Evolutionary conservation across 2,888 invertebrate species (phyloP).

Genomic region (Acrobasis consociella): DNA sequence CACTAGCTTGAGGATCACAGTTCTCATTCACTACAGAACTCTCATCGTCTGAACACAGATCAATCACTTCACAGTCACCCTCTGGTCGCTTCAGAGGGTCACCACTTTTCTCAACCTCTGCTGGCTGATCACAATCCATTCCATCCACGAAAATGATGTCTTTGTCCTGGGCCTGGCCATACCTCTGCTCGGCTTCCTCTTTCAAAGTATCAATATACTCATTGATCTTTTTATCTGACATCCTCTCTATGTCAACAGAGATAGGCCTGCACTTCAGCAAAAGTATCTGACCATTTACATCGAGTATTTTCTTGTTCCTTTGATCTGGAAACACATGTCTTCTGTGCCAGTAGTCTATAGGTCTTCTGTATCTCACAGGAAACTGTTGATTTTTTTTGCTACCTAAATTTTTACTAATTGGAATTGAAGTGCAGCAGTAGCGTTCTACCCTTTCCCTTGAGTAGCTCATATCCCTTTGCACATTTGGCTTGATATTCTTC

Average conservation of each 20-base stretch:
- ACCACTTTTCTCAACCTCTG: constrained; percentile 50
- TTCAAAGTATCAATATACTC: constrained; percentile 63
- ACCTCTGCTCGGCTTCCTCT: constrained; percentile 52
- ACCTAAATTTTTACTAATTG: constrained; percentile 60
- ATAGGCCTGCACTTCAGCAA: constrained; percentile 77
- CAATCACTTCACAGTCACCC: constrained; percentile 83
- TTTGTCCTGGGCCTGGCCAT: constrained; percentile 51
- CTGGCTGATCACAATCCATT: constrained; percentile 54
- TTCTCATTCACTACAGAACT: constrained; percentile 67
- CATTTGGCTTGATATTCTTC: constrained; percentile 60
- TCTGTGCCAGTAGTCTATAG: constrained; percentile 75
- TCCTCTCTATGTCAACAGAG: constrained; percentile 67
- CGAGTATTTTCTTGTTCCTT: constrained; percentile 68
- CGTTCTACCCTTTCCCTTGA: constrained; percentile 71
- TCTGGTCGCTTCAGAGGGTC: constrained; percentile 65
- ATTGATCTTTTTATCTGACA: constrained; percentile 68
- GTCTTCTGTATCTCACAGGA: constrained; percentile 68
- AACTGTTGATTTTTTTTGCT: constrained; percentile 67
- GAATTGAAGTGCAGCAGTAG: constrained; percentile 62
- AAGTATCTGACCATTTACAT: constrained; percentile 74
- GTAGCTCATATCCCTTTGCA: constrained; percentile 58
- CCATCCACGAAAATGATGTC: constrained; percentile 75
- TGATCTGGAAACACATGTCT: constrained; percentile 69
- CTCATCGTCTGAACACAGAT: constrained; percentile 87
- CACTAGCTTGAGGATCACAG: constrained; percentile 69